These are phyloP conservation scores for Mythimna impura DNA, from an alignment of 2,888 invertebrate species.

Conservation along the genomic window DNA sequence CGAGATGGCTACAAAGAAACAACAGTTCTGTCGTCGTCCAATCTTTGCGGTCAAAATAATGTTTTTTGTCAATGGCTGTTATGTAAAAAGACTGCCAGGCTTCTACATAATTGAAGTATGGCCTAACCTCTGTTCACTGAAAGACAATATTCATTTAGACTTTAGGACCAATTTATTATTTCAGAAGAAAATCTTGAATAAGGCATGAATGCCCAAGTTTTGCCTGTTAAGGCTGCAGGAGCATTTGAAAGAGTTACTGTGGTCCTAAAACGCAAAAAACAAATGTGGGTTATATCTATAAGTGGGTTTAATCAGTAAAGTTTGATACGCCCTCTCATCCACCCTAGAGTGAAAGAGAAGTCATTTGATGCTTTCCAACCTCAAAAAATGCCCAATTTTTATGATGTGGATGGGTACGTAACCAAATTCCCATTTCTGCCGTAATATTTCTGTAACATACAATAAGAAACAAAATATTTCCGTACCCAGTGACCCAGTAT, in stretches of 20 bases:
- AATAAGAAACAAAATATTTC: constrained; percentile 11
- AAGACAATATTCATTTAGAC: background rate
- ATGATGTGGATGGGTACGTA: no score
- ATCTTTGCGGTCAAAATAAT: background rate
- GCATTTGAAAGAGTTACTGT: no score
- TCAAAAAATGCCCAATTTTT: background rate
- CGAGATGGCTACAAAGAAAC: constrained; percentile 1
- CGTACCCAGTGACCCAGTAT: background rate
- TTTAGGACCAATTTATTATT: background rate
- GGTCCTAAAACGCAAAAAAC: no score
- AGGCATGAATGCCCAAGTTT: background rate
- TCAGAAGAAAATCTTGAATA: background rate
- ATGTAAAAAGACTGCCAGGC: background rate
- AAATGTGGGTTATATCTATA: no score
- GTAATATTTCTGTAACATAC: background rate
- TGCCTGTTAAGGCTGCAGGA: no score
- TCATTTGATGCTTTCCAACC: no score
- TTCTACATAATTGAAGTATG: background rate
- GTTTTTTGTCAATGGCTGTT: background rate
- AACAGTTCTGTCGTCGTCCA: background rate
- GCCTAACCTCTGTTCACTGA: background rate
- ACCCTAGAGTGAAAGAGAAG: no score
- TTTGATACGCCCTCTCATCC: no score
- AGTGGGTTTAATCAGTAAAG: no score
- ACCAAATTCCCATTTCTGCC: background rate